A percentile compares a stretch with the other conserved stretches of the same genome.
Evolutionary conservation across 2,888 invertebrate species (phyloP).

Genomic region (Tachystola acroxantha): DNA sequence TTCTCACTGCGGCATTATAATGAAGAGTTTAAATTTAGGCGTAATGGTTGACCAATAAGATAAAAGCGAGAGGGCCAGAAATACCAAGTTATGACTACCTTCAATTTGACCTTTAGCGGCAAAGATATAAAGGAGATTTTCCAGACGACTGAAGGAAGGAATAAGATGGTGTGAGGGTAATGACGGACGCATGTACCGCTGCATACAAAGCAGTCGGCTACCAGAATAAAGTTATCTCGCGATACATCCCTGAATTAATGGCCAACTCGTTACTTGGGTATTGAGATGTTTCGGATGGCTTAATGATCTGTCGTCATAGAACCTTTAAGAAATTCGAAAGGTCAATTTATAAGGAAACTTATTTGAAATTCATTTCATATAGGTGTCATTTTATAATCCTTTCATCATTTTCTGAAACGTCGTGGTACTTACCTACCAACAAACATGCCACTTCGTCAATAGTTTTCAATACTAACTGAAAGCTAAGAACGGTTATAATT

Average conservation of each 20-base stretch:
- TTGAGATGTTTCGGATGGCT: constrained; percentile 70
- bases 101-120: constrained; percentile 19
- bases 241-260: constrained; percentile 77
- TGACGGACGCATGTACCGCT: constrained; percentile 72
- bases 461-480: too few species aligned
- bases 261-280: constrained; percentile 76
- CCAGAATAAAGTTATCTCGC: constrained; percentile 77
- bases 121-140: constrained; percentile 31
- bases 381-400: too few species aligned
- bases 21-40: constrained; percentile 78
- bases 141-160: constrained; percentile 12
- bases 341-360: too few species aligned
- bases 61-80: constrained; percentile 69
- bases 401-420: too few species aligned
- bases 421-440: too few species aligned
- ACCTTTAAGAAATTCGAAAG: constrained; percentile 38
- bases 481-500: too few species aligned
- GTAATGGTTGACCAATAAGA: constrained; percentile 78
- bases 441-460: too few species aligned
- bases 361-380: too few species aligned
- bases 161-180: constrained; percentile 52
- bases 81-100: constrained; percentile 30
- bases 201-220: constrained; percentile 77
- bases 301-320: constrained; percentile 56
- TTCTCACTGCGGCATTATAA: constrained; percentile 73